These are phyloP conservation scores for Gallinago undulata DNA, from an alignment of 2,113 vertebrate genomes.

Conservation along the genomic window DNA sequence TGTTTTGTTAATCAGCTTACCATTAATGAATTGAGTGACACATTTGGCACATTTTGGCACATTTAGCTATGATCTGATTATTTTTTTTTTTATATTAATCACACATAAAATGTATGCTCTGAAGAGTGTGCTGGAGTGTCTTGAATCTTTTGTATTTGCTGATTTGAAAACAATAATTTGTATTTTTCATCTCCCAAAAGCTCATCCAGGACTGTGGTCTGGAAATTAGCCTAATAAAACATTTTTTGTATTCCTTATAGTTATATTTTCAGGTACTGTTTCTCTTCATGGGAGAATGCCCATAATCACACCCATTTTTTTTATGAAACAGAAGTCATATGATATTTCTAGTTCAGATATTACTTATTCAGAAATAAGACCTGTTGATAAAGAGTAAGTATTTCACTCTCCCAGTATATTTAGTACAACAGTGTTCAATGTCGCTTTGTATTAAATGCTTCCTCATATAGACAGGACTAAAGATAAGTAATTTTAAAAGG, in stretches of 20 bases:
- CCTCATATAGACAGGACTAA: neutral
- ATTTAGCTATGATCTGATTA: neutral
- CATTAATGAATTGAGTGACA: conserved; percentile 1
- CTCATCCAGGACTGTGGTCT: neutral
- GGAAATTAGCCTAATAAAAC: neutral
- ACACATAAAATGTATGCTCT: neutral
- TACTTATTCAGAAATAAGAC: neutral
- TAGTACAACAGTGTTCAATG: neutral
- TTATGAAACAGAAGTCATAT: neutral
- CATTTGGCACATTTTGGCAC: neutral
- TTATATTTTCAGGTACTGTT: neutral
- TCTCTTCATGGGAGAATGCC: neutral
- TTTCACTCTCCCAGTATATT: neutral
- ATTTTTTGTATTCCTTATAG: neutral
- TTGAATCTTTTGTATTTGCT: neutral
- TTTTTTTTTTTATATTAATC: neutral
- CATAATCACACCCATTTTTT: neutral
- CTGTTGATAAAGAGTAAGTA: neutral
- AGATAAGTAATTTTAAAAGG: neutral
- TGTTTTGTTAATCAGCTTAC: conserved; percentile 18
- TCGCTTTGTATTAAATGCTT: neutral
- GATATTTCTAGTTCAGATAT: neutral
- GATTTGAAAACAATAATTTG: neutral
- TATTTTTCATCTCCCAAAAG: neutral
- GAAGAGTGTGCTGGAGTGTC: neutral